phyloP scores from a whole-genome alignment of 2,888 invertebrate species.

The Caenorhabditis sinica region DNA sequence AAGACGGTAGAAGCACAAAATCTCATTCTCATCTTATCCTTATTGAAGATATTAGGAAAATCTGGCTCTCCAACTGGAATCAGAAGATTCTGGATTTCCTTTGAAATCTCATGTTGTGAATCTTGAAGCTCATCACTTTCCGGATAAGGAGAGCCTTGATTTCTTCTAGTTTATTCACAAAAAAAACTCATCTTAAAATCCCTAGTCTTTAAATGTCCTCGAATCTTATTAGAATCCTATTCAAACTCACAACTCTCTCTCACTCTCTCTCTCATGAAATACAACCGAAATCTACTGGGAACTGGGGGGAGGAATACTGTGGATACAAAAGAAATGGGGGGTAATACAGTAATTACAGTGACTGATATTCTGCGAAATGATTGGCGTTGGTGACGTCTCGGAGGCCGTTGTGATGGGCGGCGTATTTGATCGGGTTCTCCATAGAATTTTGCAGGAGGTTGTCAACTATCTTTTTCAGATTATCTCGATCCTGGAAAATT shows the following conservation, averaged over 20 bases:
- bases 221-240: neutral
- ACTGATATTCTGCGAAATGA: neutral
- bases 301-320: neutral
- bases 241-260: neutral
- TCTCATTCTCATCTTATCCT: no score
- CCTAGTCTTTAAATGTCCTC: neutral
- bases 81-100: slow-evolving; percentile 4
- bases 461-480: no score
- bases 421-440: no score
- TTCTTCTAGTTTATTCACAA: neutral
- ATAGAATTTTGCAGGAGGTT: no score
- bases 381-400: neutral
- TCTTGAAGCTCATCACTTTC: slow-evolving; percentile 14
- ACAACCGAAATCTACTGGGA: slow-evolving; percentile 13
- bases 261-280: neutral
- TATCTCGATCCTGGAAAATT: no score
- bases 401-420: neutral
- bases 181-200: neutral
- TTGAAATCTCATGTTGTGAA: no score
- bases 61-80: neutral
- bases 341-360: neutral
- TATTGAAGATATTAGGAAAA: neutral
- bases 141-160: neutral
- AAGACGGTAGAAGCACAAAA: no score
- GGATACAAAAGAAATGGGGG: neutral